Conservation (phyloP, 2,113 vertebrate species). For the Ictalurus punctatus region DNA sequence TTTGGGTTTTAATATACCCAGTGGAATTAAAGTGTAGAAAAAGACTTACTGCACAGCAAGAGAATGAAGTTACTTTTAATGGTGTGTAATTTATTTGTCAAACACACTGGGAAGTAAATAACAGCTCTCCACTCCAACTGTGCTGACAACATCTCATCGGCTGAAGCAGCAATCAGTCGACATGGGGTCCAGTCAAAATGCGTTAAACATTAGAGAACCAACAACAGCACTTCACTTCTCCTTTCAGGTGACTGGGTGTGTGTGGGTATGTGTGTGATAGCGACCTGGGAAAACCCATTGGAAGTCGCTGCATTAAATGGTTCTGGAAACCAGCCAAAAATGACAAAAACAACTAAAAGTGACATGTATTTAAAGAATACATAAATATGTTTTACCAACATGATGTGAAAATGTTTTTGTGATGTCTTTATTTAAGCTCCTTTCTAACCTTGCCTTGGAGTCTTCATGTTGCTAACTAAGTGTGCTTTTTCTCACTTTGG, state of each 20-base stretch:
- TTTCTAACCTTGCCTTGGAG: too few species aligned
- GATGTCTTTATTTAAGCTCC: too few species aligned
- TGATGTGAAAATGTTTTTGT: too few species aligned
- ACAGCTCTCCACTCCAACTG: conserved; percentile 15
- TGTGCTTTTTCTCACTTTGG: background rate
- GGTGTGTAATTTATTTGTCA: conserved; percentile 44
- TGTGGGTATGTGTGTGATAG: background rate
- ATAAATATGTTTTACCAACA: too few species aligned
- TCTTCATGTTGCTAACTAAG: background rate
- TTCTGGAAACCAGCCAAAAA: background rate
- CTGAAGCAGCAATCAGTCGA: conserved; percentile 14
- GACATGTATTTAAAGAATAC: too few species aligned
- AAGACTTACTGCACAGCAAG: background rate
- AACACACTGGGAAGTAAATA: conserved; percentile 38
- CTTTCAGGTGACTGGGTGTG: background rate
- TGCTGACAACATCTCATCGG: conserved; percentile 18
- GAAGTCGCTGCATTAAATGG: background rate
- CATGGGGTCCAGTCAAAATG: conserved; percentile 13
- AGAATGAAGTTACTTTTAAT: conserved; percentile 12
- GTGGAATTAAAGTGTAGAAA: conserved; percentile 14
- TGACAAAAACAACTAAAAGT: too few species aligned
- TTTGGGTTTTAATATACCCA: conserved; percentile 6
- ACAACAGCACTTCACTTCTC: background rate
- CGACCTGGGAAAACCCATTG: background rate
- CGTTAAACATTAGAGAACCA: background rate